phyloP scores from a whole-genome alignment of 1,140 invertebrate genomes.

The Cydia splendana region DNA sequence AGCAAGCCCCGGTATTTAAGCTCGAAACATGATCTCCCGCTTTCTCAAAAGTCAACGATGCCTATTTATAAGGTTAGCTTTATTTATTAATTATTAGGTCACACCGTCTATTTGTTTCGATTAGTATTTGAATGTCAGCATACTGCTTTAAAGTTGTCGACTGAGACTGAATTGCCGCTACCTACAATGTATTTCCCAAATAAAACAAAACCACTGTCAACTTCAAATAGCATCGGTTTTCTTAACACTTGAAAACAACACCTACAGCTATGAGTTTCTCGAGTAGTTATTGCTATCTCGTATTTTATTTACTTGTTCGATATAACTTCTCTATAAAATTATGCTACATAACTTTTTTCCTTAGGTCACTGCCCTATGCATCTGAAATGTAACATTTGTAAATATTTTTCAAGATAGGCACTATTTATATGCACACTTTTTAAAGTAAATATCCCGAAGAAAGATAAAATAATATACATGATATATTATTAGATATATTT shows the following conservation, averaged over 20 bases:
- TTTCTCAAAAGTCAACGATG: too few species aligned
- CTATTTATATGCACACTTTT: too few species aligned
- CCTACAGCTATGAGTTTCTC: neutral
- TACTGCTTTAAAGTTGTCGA: slow-evolving; percentile 4
- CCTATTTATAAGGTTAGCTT: too few species aligned
- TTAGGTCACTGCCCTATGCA: neutral
- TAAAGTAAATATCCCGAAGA: too few species aligned
- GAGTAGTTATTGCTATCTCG: neutral
- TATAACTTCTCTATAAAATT: neutral
- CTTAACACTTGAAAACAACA: neutral
- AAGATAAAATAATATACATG: too few species aligned
- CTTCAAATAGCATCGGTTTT: neutral
- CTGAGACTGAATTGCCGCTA: neutral
- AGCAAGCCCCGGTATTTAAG: too few species aligned
- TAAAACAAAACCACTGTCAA: slow-evolving; percentile 18
- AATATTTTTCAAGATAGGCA: too few species aligned
- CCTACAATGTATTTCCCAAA: neutral
- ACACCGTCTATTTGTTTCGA: too few species aligned
- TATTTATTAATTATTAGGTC: too few species aligned
- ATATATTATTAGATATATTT: too few species aligned
- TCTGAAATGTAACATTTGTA: too few species aligned
- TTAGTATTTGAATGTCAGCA: neutral
- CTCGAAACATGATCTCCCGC: too few species aligned
- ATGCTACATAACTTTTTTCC: neutral
- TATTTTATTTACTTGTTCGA: neutral